Percentiles rank a stretch among this genome's conserved stretches.
Conservation (phyloP, 2,888 invertebrate species). For the Lasioglossum oenotherae region DNA sequence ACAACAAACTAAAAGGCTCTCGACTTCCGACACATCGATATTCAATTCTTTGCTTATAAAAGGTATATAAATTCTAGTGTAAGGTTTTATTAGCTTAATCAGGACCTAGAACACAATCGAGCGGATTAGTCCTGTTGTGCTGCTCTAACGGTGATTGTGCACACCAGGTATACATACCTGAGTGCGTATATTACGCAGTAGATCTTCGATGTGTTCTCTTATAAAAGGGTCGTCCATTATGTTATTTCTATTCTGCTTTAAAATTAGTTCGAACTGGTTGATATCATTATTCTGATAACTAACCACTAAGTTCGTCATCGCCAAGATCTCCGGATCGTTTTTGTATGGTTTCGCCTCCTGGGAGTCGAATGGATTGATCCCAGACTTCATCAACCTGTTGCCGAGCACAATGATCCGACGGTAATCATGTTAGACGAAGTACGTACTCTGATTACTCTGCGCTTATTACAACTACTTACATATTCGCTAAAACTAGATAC, state of each 20-base stretch:
- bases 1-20: slow-evolving; percentile 97
- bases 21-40: slow-evolving; percentile 97
- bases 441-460: not conserved
- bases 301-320: slow-evolving; percentile 99
- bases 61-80: slow-evolving; percentile 98
- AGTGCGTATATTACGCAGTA: slow-evolving; percentile 97
- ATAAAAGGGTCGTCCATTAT: slow-evolving; percentile 99
- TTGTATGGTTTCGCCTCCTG: slow-evolving; percentile 99
- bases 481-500: slow-evolving; percentile 98
- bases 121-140: not conserved
- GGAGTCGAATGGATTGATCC: slow-evolving; percentile 99
- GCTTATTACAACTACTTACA: slow-evolving; percentile 87
- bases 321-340: slow-evolving; percentile 99
- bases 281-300: slow-evolving; percentile 99
- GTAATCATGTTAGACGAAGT: not conserved
- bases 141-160: not conserved
- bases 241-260: slow-evolving; percentile 96
- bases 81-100: slow-evolving; percentile 98
- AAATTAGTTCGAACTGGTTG: slow-evolving; percentile 98
- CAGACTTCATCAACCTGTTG: slow-evolving; percentile 98
- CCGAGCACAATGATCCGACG: not conserved
- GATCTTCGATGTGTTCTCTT: slow-evolving; percentile 98
- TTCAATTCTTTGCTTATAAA: slow-evolving; percentile 98
- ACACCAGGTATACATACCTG: slow-evolving; percentile 68
- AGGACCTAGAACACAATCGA: slow-evolving; percentile 89